Percentiles rank a stretch among this genome's conserved stretches.
These are phyloP conservation scores for Halocaridina rubra DNA, from an alignment of 2,888 invertebrate genomes.

Conservation along the genomic window DNA sequence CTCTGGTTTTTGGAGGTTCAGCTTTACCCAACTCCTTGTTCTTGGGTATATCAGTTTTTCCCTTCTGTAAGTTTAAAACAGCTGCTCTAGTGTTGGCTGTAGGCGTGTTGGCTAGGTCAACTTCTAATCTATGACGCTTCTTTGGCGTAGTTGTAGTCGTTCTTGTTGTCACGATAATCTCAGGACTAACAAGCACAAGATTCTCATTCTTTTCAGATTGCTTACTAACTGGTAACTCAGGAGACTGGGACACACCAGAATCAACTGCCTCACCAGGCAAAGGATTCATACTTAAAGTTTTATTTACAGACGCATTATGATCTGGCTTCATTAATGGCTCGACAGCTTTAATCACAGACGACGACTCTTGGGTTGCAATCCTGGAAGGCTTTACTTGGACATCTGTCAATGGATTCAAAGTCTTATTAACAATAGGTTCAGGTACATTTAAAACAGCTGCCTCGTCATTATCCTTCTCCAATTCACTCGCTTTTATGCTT, in stretches of 20 bases:
- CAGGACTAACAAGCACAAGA: not conserved
- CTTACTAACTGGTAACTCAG: conserved; percentile 36
- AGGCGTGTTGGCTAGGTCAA: conserved; percentile 68
- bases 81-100: conserved; percentile 37
- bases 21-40: not conserved
- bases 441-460: not conserved
- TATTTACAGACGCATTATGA: not conserved
- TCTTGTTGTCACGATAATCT: conserved; percentile 16
- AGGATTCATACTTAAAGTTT: not conserved
- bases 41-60: not conserved
- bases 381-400: not conserved
- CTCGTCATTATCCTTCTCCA: not conserved
- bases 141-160: conserved; percentile 75
- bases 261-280: conserved; percentile 66
- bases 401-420: not conserved
- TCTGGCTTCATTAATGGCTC: not conserved
- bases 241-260: conserved; percentile 54
- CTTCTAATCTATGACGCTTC: conserved; percentile 79
- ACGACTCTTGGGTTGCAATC: conserved; percentile 4
- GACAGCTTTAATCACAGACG: conserved; percentile 64
- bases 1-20: conserved; percentile 27
- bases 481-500: not conserved
- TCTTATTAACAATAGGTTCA: conserved; percentile 24
- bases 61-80: conserved; percentile 12
- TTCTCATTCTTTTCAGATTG: conserved; percentile 25